These are phyloP conservation scores for Leptestheria dahalacensis DNA, from an alignment of 1,140 invertebrate genomes.

Conservation along the genomic window DNA sequence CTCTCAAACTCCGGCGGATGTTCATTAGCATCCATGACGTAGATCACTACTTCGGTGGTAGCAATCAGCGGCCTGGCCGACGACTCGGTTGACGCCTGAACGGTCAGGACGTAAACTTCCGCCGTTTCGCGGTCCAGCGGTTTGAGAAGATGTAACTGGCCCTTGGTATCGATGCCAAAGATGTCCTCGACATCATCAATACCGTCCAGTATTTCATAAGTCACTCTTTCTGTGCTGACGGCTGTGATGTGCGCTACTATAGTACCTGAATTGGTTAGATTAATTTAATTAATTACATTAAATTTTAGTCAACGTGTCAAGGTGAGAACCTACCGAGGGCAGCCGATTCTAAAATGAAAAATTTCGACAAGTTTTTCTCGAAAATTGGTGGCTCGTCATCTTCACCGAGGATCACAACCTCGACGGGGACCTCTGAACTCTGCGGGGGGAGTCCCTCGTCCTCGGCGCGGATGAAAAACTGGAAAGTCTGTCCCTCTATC, in stretches of 20 bases:
- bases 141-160: slow-evolving; percentile 51
- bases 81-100: slow-evolving; percentile 62
- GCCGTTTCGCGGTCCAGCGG: slow-evolving; percentile 60
- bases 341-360: slow-evolving; percentile 64
- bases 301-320: slow-evolving; percentile 24
- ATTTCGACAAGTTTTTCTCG: slow-evolving; percentile 49
- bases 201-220: slow-evolving; percentile 41
- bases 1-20: slow-evolving; percentile 74
- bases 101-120: slow-evolving; percentile 54
- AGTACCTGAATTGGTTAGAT: slow-evolving; percentile 1
- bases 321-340: slow-evolving; percentile 26
- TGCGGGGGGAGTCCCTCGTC: slow-evolving; percentile 53
- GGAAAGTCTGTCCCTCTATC: slow-evolving; percentile 59
- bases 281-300: not conserved
- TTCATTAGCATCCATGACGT: slow-evolving; percentile 80
- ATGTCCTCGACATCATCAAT: slow-evolving; percentile 33
- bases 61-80: slow-evolving; percentile 49
- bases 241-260: slow-evolving; percentile 12
- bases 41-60: slow-evolving; percentile 56
- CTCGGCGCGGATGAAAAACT: slow-evolving; percentile 73
- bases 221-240: slow-evolving; percentile 28
- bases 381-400: slow-evolving; percentile 53
- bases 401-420: slow-evolving; percentile 53
- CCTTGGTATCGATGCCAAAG: slow-evolving; percentile 55
- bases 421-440: slow-evolving; percentile 61